These are phyloP conservation scores for Tetramorium parvispinum DNA, from an alignment of 1,140 invertebrate species.

Conservation along the genomic window DNA sequence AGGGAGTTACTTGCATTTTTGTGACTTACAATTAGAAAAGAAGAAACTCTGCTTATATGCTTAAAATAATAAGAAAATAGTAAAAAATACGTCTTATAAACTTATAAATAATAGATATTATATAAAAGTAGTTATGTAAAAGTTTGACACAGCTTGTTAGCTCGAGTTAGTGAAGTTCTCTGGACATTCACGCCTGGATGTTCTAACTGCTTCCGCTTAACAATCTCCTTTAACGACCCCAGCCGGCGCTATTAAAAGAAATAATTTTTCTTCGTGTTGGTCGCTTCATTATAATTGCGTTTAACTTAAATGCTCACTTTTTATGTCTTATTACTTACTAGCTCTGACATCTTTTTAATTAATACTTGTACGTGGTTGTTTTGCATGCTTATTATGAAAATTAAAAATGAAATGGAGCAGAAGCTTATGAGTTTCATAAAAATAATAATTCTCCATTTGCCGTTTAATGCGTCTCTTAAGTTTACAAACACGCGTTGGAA, in stretches of 20 bases:
- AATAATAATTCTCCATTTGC: not conserved
- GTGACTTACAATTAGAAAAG: not conserved
- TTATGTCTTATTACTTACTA: not conserved
- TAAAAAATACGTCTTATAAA: slow-evolving; percentile 17
- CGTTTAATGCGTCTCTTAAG: not conserved
- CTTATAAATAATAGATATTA: not conserved
- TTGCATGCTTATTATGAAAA: slow-evolving; percentile 1
- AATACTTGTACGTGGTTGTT: not conserved
- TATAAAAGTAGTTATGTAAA: not conserved
- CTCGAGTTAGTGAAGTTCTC: slow-evolving; percentile 1
- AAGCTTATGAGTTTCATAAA: not conserved
- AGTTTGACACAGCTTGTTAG: not conserved
- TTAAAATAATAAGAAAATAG: slow-evolving; percentile 21
- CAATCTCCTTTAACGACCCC: slow-evolving; percentile 61
- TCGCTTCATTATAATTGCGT: not conserved
- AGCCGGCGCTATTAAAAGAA: slow-evolving; percentile 67
- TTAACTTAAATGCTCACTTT: slow-evolving; percentile 8
- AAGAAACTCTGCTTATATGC: not conserved
- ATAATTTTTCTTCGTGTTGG: slow-evolving; percentile 30
- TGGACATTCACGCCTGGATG: not conserved
- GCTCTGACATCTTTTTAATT: slow-evolving; percentile 4
- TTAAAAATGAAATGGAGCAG: slow-evolving; percentile 5
- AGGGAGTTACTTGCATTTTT: not conserved
- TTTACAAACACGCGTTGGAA: not conserved
- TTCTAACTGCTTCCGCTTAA: not conserved